Percentiles rank a stretch among this genome's conserved stretches.
Conservation (phyloP, 2,113 vertebrate genomes). For the Cettia cetti region DNA sequence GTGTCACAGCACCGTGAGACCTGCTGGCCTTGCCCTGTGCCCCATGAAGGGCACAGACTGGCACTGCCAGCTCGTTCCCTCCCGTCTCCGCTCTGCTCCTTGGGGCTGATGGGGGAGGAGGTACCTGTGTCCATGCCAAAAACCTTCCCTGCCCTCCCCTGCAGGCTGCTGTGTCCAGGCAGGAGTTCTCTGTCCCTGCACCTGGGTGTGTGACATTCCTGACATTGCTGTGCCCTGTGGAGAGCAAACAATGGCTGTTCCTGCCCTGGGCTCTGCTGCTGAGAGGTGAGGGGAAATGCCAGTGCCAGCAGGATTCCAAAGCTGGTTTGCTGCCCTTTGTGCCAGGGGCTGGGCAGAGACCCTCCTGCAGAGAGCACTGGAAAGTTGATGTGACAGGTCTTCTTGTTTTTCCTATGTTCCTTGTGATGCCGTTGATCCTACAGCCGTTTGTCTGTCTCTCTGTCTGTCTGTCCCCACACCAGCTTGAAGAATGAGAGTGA, state of each 20-base stretch:
- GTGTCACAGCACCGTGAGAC: too few relatives aligned
- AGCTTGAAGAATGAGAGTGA: background rate
- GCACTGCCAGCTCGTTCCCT: background rate
- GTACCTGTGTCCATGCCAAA: rapidly evolving
- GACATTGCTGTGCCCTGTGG: background rate
- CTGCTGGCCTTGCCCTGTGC: too few relatives aligned
- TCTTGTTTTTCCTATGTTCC: background rate
- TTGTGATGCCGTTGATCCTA: background rate
- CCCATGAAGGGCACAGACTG: too few relatives aligned
- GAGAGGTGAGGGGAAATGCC: background rate
- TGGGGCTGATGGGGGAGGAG: background rate
- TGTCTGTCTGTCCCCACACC: background rate
- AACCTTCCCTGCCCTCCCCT: background rate
- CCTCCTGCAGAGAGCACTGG: background rate
- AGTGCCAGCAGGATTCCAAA: background rate
- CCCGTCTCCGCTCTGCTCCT: background rate
- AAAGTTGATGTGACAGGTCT: background rate
- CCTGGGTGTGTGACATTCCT: background rate
- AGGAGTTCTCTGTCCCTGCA: background rate
- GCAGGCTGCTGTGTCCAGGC: background rate
- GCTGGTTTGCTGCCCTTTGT: background rate
- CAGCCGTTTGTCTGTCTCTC: background rate
- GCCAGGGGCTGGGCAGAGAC: background rate
- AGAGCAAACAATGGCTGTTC: background rate
- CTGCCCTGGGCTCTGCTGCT: background rate